Conservation (phyloP, 2,888 invertebrate genomes). For the Drosophila merina region DNA sequence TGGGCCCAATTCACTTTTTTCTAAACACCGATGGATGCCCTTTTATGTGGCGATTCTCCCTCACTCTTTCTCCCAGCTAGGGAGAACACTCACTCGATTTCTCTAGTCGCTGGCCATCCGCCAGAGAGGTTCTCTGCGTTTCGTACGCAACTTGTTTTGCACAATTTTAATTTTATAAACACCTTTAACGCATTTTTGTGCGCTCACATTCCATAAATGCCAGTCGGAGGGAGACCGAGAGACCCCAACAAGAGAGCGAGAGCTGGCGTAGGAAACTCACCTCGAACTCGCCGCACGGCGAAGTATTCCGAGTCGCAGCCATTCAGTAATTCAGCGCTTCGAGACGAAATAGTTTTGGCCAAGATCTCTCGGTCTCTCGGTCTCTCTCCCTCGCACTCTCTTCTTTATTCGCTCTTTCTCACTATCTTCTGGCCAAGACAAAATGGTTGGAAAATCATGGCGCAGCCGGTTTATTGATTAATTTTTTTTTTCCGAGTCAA, state of each 20-base stretch:
- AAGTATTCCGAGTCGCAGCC: slow-evolving; percentile 48
- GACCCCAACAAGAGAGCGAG: slow-evolving; percentile 6
- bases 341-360: slow-evolving; percentile 39
- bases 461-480: slow-evolving; percentile 60
- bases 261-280: slow-evolving; percentile 53
- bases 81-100: slow-evolving; percentile 6
- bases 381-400: slow-evolving; percentile 9
- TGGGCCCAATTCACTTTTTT: slow-evolving; percentile 74
- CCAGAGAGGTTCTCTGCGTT: slow-evolving; percentile 8
- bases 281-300: slow-evolving; percentile 58
- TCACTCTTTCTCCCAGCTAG: not conserved
- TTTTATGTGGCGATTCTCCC: slow-evolving; percentile 22
- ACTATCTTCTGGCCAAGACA: slow-evolving; percentile 56
- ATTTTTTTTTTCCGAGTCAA: slow-evolving; percentile 7
- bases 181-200: slow-evolving; percentile 79
- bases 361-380: slow-evolving; percentile 25
- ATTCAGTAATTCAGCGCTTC: slow-evolving; percentile 69
- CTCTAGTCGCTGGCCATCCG: slow-evolving; percentile 7
- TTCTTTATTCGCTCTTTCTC: not conserved
- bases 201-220: slow-evolving; percentile 79
- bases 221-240: slow-evolving; percentile 43
- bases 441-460: slow-evolving; percentile 75
- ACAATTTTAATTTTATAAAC: slow-evolving; percentile 79
- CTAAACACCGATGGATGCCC: slow-evolving; percentile 57
- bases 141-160: slow-evolving; percentile 74